phyloP scores from a whole-genome alignment of 2,797 vertebrate species.

The Crypturellus tataupa region DNA sequence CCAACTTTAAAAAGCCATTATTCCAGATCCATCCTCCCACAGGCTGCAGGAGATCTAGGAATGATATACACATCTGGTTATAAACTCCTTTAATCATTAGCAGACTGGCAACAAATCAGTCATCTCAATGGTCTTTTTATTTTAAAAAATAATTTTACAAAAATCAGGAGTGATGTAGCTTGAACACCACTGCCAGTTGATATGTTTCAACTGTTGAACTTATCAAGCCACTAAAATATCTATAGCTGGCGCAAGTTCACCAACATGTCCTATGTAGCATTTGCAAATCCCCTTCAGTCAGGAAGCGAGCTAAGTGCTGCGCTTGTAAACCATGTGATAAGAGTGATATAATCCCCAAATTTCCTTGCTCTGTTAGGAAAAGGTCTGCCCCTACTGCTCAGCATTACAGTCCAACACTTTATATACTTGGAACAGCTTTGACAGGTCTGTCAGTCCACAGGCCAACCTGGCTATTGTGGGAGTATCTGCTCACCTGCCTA shows the following conservation, averaged over 20 bases:
- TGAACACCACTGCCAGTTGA: constrained; percentile 31
- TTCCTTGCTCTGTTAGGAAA: not conserved
- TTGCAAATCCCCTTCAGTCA: constrained; percentile 52
- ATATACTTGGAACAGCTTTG: not conserved
- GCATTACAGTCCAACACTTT: not conserved
- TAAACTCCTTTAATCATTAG: not conserved
- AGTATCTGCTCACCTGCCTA: not conserved
- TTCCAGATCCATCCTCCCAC: not conserved
- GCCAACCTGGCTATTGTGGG: not conserved
- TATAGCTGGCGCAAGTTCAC: constrained; percentile 24
- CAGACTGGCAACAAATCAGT: not conserved
- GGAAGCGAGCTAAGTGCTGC: constrained; percentile 18
- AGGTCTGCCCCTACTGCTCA: not conserved
- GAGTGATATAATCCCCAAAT: not conserved
- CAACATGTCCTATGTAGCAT: constrained; percentile 49
- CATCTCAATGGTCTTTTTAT: constrained; percentile 21
- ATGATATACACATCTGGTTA: not conserved
- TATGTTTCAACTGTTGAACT: not conserved
- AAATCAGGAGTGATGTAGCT: constrained; percentile 31
- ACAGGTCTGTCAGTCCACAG: not conserved
- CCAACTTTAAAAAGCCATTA: accelerated
- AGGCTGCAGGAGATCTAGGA: not conserved
- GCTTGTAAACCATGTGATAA: not conserved
- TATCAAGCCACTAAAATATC: constrained; percentile 3
- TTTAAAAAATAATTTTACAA: constrained; percentile 28